These are phyloP conservation scores for Loripinus fragilis DNA, from an alignment of 2,888 invertebrate species.

Conservation along the genomic window DNA sequence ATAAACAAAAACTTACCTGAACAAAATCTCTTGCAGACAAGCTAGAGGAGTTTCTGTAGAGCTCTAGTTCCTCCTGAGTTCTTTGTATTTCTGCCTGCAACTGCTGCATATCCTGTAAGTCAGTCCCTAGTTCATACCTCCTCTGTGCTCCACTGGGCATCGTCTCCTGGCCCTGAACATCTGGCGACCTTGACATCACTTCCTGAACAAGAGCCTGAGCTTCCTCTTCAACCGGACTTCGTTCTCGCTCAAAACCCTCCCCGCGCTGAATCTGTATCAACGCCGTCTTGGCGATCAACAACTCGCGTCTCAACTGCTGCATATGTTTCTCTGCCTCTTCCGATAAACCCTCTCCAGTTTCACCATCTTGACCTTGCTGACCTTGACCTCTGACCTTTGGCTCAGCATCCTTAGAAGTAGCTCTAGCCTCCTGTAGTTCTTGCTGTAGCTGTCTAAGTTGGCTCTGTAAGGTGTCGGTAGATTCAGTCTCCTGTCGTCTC, in stretches of 20 bases:
- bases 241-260: constrained; percentile 35
- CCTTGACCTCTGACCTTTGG: constrained; percentile 14
- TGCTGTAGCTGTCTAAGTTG: constrained; percentile 48
- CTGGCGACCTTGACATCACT: constrained; percentile 21
- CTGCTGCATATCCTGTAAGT: constrained; percentile 44
- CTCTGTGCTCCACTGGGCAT: not conserved
- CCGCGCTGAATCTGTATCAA: constrained; percentile 65
- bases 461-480: constrained; percentile 49
- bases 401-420: constrained; percentile 12
- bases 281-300: constrained; percentile 71
- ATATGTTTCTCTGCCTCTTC: constrained; percentile 70
- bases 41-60: constrained; percentile 60
- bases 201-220: constrained; percentile 25
- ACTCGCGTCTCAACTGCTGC: constrained; percentile 68
- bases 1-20: constrained; percentile 49
- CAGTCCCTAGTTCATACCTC: constrained; percentile 35
- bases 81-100: constrained; percentile 53
- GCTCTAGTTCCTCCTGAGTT: constrained; percentile 60
- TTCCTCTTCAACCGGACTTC: constrained; percentile 18
- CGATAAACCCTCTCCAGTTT: constrained; percentile 30
- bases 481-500: constrained; percentile 49
- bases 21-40: constrained; percentile 62
- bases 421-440: constrained; percentile 42
- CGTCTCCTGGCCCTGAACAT: constrained; percentile 2
- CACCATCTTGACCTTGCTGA: constrained; percentile 26